Evolutionary conservation across 2,797 vertebrate species (phyloP), one percentile per base, ranked within the genome.

Genomic region (Gila robusta): DNA sequence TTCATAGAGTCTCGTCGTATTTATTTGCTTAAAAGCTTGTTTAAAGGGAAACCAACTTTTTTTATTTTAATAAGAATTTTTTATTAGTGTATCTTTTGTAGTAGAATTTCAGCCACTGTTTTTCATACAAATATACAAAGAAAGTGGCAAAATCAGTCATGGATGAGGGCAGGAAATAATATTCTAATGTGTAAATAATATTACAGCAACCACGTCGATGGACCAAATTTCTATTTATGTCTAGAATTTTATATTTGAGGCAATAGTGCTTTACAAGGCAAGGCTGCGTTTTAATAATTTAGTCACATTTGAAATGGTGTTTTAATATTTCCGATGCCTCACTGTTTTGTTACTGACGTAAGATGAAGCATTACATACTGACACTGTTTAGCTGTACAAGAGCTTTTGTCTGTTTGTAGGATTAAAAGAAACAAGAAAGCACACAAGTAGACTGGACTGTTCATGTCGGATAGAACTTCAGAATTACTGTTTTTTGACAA

Each of bases 211-310:
- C 92, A 92, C 88, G 88, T 96, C 88, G 92, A 96, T 96, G 97
- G 96, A 98, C 97, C 97, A 98, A 98, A 99, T 97, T 97, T 98
- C 96, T 99, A 99, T 99, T 99, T 99, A 99, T 99, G 96, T 96
- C 95, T 99, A 99, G 97, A 97, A 97, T 98, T 98, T 98, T 98
- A 97, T 98, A 98, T 97, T 97, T 97, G 97, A 93, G 90, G 92
- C 96, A 96, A 94, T 98, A 98, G 98, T 96, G 95, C 93, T 89
- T 94, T 92, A 64, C 87, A 90, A 91, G 93, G 94, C 95, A 94
- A 95, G 93, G 92, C 95, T 95, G 93, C 91, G 94, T 95, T 96
- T 93, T 94, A 96, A 96, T 95, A 81, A 93, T 91, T 88, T 96
- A 96, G 95, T 92, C 89, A 92, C 79, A 86, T 91, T 90, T 90